A percentile compares a stretch with the other conserved stretches of the same genome.
Conservation (phyloP, 2,797 vertebrate species). For the Myotis planiceps region DNA sequence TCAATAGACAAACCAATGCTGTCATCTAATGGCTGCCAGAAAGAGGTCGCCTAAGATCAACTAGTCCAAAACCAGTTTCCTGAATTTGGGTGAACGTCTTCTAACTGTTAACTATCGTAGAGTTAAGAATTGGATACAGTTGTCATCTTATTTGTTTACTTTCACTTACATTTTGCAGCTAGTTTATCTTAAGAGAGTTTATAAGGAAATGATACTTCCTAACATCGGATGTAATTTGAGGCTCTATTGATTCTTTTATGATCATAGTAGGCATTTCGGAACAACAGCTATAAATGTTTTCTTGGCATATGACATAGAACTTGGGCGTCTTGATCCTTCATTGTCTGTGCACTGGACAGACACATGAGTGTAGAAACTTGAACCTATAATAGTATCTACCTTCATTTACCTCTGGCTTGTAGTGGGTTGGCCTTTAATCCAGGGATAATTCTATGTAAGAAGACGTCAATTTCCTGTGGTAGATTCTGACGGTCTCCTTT, state of each 20-base stretch:
- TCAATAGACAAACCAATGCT: background rate
- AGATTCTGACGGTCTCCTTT: background rate
- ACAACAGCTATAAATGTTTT: background rate
- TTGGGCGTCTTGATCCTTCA: background rate
- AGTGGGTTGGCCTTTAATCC: background rate
- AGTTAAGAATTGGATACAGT: background rate
- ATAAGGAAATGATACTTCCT: background rate
- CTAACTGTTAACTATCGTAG: background rate
- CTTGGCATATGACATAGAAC: background rate
- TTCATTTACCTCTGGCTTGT: background rate
- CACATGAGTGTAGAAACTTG: background rate
- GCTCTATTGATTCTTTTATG: background rate
- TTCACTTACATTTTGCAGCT: background rate
- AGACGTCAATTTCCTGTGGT: background rate
- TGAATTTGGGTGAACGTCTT: background rate
- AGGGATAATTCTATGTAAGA: background rate
- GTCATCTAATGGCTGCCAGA: conserved; percentile 49
- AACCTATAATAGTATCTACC: background rate
- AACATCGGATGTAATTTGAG: background rate
- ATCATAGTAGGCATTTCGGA: conserved; percentile 13
- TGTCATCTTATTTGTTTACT: background rate
- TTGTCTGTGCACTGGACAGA: background rate
- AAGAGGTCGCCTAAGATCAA: background rate
- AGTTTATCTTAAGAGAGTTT: conserved; percentile 8
- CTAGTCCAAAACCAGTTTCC: background rate